Evolutionary conservation across 1,140 invertebrate species (phyloP).

Genomic region (Drosophila nebulosa): DNA sequence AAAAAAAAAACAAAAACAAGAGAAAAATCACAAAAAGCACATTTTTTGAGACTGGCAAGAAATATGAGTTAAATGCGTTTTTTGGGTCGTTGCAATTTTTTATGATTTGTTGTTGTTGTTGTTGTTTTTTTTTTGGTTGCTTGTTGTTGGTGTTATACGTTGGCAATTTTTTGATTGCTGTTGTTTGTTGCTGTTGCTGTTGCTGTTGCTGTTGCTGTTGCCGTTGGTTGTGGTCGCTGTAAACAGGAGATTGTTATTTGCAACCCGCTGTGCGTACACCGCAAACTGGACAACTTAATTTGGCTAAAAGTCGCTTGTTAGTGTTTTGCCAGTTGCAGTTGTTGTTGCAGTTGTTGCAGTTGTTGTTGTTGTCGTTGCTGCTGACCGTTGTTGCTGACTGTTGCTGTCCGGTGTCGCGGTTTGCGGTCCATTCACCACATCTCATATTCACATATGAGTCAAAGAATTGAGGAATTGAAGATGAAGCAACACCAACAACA

Average conservation of each 20-base stretch:
- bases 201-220: constrained; percentile 14
- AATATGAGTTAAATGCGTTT: constrained; percentile 75
- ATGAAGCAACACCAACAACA: constrained; percentile 41
- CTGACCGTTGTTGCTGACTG: constrained; percentile 6
- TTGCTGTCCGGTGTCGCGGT: constrained; percentile 45
- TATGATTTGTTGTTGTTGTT: constrained; percentile 20
- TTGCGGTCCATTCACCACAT: constrained; percentile 40
- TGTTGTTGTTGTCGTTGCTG: constrained; percentile 24
- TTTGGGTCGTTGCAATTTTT: constrained; percentile 66
- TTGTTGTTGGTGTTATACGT: constrained; percentile 1
- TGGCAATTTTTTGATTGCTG: constrained; percentile 36
- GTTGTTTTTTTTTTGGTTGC: constrained; percentile 6
- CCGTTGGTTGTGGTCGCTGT: constrained; percentile 52
- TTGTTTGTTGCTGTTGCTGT: constrained; percentile 15
- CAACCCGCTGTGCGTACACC: constrained; percentile 76
- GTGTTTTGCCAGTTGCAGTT: constrained; percentile 45
- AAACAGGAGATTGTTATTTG: constrained; percentile 78
- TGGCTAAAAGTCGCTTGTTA: constrained; percentile 77
- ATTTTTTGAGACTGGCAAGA: constrained; percentile 59
- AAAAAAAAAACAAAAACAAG: neutral
- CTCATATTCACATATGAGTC: constrained; percentile 52
- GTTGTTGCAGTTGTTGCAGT: neutral
- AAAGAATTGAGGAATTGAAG: constrained; percentile 61
- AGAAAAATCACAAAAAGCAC: constrained; percentile 5
- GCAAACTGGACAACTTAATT: constrained; percentile 78